A percentile compares a stretch with the other conserved stretches of the same genome.
Evolutionary conservation across 2,888 invertebrate genomes (phyloP).

Genomic region (Hololepta plana): DNA sequence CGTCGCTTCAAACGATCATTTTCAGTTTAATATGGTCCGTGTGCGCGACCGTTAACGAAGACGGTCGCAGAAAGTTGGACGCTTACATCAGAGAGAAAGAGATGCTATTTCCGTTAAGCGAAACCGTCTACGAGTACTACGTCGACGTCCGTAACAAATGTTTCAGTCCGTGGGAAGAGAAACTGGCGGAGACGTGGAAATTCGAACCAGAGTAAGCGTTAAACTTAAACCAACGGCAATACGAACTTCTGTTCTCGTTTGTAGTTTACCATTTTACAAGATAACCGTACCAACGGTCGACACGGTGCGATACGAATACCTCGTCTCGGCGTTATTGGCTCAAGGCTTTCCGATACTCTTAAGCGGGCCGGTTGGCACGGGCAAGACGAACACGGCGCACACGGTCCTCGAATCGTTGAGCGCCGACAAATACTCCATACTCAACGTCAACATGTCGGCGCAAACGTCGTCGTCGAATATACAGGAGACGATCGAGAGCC

Average conservation of each 20-base stretch:
- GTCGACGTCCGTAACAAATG: conserved; percentile 55
- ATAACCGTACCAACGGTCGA: conserved; percentile 79
- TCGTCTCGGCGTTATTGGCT: conserved; percentile 46
- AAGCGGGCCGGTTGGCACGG: conserved; percentile 75
- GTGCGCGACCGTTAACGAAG: conserved; percentile 63
- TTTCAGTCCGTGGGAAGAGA: conserved; percentile 67
- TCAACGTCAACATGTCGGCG: conserved; percentile 76
- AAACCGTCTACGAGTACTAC: conserved; percentile 77
- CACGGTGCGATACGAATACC: conserved; percentile 63
- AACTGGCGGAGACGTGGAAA: conserved; percentile 54
- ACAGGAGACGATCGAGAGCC: conserved; percentile 68
- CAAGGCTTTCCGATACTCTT: conserved; percentile 54
- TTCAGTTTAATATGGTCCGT: conserved; percentile 69
- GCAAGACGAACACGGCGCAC: conserved; percentile 65
- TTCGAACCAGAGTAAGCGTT: conserved; percentile 40
- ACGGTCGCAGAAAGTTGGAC: conserved; percentile 60
- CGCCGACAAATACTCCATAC: conserved; percentile 35
- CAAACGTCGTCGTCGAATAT: conserved; percentile 71
- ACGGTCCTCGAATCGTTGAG: conserved; percentile 44
- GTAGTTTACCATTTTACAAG: conserved; percentile 60
- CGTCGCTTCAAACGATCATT: conserved; percentile 9
- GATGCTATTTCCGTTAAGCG: conserved; percentile 66
- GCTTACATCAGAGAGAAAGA: conserved; percentile 63
- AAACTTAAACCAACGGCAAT: background rate
- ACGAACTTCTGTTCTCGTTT: conserved; percentile 7